These are phyloP conservation scores for Zeus faber DNA, from an alignment of 2,113 vertebrate species.

Conservation along the genomic window DNA sequence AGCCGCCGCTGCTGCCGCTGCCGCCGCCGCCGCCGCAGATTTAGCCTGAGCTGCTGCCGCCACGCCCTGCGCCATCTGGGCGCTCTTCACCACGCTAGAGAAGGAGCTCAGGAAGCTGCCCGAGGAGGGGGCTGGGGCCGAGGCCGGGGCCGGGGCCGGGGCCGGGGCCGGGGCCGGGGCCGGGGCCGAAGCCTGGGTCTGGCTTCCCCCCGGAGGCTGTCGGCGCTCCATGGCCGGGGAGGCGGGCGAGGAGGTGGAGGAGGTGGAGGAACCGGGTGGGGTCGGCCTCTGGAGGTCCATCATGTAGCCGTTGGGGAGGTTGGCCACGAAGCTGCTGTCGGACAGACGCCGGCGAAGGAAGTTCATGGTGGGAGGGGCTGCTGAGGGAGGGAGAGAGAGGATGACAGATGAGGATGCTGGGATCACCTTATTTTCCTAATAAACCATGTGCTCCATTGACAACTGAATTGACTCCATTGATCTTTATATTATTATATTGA, in stretches of 20 bases:
- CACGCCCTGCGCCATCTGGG: conserved; percentile 78
- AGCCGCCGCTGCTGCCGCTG: conserved; percentile 39
- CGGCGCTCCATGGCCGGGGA: conserved; percentile 70
- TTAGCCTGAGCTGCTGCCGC: conserved; percentile 81
- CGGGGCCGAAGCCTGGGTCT: conserved; percentile 41
- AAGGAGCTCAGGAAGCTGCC: conserved; percentile 92
- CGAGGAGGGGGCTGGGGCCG: conserved; percentile 46
- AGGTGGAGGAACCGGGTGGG: conserved; percentile 77
- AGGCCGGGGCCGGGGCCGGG: conserved; percentile 30
- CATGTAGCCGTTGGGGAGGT: conserved; percentile 97
- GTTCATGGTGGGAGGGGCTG: conserved; percentile 80
- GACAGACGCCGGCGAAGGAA: conserved; percentile 94
- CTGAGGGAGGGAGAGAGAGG: conserved; percentile 22
- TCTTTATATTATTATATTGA: neutral
- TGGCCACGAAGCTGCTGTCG: conserved; percentile 96
- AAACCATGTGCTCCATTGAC: no score
- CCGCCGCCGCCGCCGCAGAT: conserved; percentile 30
- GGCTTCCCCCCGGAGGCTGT: conserved; percentile 68
- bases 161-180: conserved; percentile 55
- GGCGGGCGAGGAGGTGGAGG: conserved; percentile 83
- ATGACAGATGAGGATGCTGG: neutral
- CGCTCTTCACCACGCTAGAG: conserved; percentile 90
- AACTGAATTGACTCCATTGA: neutral
- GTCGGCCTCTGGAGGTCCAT: conserved; percentile 87
- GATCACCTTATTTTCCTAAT: no score